phyloP scores from a whole-genome alignment of 2,113 vertebrate species.

The Amazona vittata region DNA sequence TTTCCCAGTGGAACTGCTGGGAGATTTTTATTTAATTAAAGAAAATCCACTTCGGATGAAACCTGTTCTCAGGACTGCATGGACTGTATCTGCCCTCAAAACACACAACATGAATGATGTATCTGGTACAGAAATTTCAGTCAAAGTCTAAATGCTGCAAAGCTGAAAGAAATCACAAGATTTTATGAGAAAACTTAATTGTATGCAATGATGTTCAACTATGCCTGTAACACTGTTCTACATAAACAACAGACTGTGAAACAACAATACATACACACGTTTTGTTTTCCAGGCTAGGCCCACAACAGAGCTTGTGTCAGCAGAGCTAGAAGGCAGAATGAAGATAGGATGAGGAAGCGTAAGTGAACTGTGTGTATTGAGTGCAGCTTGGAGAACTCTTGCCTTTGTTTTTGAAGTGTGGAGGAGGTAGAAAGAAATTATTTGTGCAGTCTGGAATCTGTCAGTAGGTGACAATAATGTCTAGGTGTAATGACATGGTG shows the following conservation, averaged over 20 bases:
- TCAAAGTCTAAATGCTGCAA: neutral
- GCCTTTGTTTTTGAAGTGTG: neutral
- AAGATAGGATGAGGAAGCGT: neutral
- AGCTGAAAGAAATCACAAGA: neutral
- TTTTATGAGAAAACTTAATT: neutral
- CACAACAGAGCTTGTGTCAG: neutral
- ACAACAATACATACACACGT: neutral
- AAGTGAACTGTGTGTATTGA: neutral
- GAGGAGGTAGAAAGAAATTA: neutral
- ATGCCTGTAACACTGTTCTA: neutral
- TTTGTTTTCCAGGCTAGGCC: neutral
- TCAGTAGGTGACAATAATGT: neutral
- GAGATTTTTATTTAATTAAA: neutral
- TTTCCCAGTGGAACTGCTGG: neutral
- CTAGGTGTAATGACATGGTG: slow-evolving; percentile 3
- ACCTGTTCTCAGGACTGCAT: neutral
- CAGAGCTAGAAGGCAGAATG: neutral
- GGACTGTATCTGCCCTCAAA: neutral
- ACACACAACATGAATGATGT: neutral
- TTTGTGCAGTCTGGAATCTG: neutral
- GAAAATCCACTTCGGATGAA: neutral
- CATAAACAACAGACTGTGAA: neutral
- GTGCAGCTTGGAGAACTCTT: neutral
- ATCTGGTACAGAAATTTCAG: neutral
- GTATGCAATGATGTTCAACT: neutral